Conservation (phyloP, 1,140 invertebrate species). For the Apolygus lucorum region DNA sequence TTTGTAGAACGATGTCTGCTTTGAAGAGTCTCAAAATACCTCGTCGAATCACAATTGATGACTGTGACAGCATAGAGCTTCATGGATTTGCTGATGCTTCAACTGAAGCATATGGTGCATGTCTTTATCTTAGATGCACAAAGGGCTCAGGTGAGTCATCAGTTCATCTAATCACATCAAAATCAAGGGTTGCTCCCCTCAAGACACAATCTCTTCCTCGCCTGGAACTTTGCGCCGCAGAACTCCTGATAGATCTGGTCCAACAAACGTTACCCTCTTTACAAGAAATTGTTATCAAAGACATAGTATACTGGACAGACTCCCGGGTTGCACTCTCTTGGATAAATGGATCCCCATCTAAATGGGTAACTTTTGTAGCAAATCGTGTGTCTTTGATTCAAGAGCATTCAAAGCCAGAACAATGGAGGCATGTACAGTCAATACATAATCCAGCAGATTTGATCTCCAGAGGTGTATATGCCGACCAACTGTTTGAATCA, state of each 20-base stretch:
- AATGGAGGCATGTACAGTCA: conserved; percentile 36
- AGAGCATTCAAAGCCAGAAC: conserved; percentile 25
- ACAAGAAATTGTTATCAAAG: conserved; percentile 6
- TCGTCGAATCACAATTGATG: not conserved
- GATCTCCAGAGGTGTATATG: conserved; percentile 33
- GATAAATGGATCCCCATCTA: too few relatives aligned
- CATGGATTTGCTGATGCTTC: conserved; percentile 23
- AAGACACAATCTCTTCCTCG: conserved; percentile 40
- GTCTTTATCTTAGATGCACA: conserved; percentile 30
- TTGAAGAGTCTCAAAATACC: conserved; percentile 25
- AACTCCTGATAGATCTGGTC: too few relatives aligned
- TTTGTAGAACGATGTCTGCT: not conserved
- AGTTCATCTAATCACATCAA: conserved; percentile 25
- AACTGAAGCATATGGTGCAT: conserved; percentile 7
- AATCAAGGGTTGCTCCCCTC: conserved; percentile 30
- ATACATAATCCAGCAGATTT: conserved; percentile 37
- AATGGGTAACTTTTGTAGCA: conserved; percentile 37
- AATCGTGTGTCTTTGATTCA: conserved; percentile 38
- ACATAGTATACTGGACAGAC: conserved; percentile 35
- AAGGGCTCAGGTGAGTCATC: conserved; percentile 18
- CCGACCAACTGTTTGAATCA: conserved; percentile 21
- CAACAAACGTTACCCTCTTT: too few relatives aligned
- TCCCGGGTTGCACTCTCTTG: conserved; percentile 31
- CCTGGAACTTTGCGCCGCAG: conserved; percentile 43
- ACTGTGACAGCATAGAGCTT: not conserved